Evolutionary conservation across 2,888 invertebrate genomes (phyloP).

Genomic region (Eristalis arbustorum): DNA sequence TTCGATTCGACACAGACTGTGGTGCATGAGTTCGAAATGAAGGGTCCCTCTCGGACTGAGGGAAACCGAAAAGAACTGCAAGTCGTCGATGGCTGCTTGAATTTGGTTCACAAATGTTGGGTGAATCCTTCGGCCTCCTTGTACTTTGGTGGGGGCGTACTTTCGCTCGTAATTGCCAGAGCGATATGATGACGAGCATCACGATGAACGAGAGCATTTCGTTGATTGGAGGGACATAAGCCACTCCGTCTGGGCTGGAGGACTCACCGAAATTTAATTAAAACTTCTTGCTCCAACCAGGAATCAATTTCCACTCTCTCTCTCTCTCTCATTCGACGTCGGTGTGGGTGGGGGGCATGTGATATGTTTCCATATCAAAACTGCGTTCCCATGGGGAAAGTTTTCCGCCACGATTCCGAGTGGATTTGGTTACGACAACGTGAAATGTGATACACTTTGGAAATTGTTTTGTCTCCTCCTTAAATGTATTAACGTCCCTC

Average conservation of each 20-base stretch:
- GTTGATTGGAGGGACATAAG: background rate
- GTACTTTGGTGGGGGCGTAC: background rate
- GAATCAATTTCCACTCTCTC: constrained; percentile 23
- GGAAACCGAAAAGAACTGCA: constrained; percentile 8
- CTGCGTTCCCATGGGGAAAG: constrained; percentile 8
- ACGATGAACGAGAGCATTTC: background rate
- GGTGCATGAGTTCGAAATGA: constrained; percentile 29
- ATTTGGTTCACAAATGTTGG: constrained; percentile 17
- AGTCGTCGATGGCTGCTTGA: background rate
- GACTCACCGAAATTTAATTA: constrained; percentile 24
- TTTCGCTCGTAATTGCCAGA: background rate
- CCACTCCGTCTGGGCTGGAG: background rate
- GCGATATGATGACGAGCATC: too few relatives aligned
- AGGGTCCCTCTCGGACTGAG: background rate
- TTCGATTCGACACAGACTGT: constrained; percentile 43
- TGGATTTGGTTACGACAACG: constrained; percentile 24
- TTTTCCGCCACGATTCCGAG: constrained; percentile 24
- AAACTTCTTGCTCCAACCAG: constrained; percentile 6
- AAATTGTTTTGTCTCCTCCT: constrained; percentile 24
- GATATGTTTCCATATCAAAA: background rate
- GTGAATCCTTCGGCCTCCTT: background rate
- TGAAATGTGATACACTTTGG: constrained; percentile 31
- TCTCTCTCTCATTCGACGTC: background rate
- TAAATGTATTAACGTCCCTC: background rate
- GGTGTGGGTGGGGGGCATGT: background rate